Evolutionary conservation across 2,113 vertebrate genomes (phyloP).

Genomic region (Erinaceus europaeus): DNA sequence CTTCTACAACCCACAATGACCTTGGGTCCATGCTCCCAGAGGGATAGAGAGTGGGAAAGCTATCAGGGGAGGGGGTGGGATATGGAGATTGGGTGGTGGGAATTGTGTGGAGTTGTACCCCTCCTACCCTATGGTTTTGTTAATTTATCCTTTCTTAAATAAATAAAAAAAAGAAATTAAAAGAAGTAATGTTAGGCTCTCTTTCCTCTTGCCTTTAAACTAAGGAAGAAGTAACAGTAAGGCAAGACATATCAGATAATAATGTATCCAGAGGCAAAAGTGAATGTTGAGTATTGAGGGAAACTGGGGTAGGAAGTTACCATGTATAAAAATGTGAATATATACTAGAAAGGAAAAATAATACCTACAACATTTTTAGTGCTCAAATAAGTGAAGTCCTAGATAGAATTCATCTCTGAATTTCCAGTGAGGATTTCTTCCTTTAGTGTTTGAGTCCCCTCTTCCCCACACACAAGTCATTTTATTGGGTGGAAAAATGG

Average conservation of each 20-base stretch:
- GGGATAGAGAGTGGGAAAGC: no score
- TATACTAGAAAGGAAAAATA: background rate
- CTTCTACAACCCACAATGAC: no score
- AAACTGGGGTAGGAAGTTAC: background rate
- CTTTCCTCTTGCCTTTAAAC: background rate
- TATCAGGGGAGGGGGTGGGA: no score
- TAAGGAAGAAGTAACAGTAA: background rate
- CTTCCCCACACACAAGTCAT: no score
- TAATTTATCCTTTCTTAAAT: no score
- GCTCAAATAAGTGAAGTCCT: background rate
- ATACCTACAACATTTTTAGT: background rate
- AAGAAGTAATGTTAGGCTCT: background rate
- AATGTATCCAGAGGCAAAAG: background rate
- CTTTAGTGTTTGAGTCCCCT: background rate
- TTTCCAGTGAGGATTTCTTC: background rate
- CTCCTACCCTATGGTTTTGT: no score
- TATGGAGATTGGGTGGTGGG: no score
- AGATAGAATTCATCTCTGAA: background rate
- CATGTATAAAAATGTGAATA: background rate
- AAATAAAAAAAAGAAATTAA: background rate
- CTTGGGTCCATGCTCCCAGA: no score
- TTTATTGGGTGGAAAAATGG: no score
- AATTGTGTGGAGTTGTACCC: no score
- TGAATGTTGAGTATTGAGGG: background rate
- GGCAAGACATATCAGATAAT: background rate